phyloP scores from a whole-genome alignment of 2,113 vertebrate genomes.

The Ochotona curzoniae region DNA sequence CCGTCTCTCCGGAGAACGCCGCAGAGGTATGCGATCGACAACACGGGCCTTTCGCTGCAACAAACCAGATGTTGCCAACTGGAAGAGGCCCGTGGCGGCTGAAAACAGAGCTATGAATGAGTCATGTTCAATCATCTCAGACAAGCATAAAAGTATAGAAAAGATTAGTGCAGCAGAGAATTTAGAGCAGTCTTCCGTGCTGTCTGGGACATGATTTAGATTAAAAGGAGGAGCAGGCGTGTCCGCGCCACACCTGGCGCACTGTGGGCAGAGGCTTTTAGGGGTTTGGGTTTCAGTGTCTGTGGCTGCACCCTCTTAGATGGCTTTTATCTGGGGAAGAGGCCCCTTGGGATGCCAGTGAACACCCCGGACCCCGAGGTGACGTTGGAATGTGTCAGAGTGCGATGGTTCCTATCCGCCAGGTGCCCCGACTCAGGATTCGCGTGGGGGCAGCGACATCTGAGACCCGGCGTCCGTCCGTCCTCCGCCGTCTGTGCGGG shows the following conservation, averaged over 20 bases:
- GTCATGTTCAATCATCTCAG: constrained; percentile 71
- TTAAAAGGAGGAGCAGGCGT: not conserved
- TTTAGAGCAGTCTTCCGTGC: constrained; percentile 36
- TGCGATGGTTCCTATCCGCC: rapidly evolving
- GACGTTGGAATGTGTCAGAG: rapidly evolving
- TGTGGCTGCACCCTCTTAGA: not conserved
- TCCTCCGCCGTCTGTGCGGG: not conserved
- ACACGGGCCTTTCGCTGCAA: constrained; percentile 3
- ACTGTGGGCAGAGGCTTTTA: not conserved
- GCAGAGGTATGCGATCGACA: not conserved
- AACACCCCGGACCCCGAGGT: not conserved
- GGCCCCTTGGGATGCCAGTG: not conserved
- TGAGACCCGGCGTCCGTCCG: rapidly evolving
- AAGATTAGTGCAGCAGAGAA: constrained; percentile 57
- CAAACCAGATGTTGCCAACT: constrained; percentile 61
- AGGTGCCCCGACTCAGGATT: not conserved
- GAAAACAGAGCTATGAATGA: constrained; percentile 62
- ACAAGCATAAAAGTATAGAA: constrained; percentile 59
- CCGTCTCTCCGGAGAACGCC: not conserved
- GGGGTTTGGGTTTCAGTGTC: constrained; percentile 5
- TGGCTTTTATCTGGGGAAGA: constrained; percentile 53
- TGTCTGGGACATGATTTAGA: constrained; percentile 68
- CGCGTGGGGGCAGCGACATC: rapidly evolving
- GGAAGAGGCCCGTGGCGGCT: constrained; percentile 44
- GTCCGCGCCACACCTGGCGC: constrained; percentile 20